Conservation (phyloP, 30 jellyfish, hydroid and myxozoan species). For the Hydractinia symbiolongicarpus region DNA sequence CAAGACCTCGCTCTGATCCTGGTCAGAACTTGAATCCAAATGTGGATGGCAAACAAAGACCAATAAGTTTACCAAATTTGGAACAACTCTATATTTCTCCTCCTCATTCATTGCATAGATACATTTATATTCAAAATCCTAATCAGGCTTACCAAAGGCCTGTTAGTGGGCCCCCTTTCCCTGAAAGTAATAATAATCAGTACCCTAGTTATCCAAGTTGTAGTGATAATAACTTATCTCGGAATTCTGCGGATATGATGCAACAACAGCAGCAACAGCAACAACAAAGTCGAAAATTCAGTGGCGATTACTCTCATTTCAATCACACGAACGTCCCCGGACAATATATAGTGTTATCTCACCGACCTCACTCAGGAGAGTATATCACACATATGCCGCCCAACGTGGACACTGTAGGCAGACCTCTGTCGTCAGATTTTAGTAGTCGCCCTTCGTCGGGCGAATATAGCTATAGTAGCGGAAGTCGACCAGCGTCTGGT, state of each 20-base stretch:
- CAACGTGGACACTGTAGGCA: constrained; percentile 53
- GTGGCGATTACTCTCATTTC: constrained; percentile 65
- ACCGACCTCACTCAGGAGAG: constrained; percentile 69
- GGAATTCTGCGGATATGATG: constrained; percentile 4
- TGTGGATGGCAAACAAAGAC: constrained; percentile 67
- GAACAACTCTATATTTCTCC: constrained; percentile 85
- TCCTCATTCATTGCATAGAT: constrained; percentile 42
- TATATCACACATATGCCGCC: constrained; percentile 6
- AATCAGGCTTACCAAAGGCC: constrained; percentile 44
- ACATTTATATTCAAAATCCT: constrained; percentile 20
- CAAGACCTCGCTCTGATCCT: constrained; percentile 96
- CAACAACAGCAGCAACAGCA: constrained; percentile 19
- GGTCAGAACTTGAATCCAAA: constrained; percentile 51
- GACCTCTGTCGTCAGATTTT: constrained; percentile 92
- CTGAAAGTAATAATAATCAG: constrained; percentile 26
- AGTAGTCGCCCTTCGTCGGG: constrained; percentile 95
- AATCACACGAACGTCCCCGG: constrained; percentile 31
- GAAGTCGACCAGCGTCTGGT: constrained; percentile 93
- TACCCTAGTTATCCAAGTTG: constrained; percentile 2
- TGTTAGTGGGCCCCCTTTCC: constrained; percentile 92
- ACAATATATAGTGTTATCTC: constrained; percentile 39
- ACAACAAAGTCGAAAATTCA: constrained; percentile 47
- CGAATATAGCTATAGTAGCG: constrained; percentile 82
- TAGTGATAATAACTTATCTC: constrained; percentile 9
- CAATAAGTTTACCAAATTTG: constrained; percentile 82